A percentile compares a stretch with the other conserved stretches of the same genome.
Conservation (phyloP, 2,113 vertebrate genomes). For the Hiodon tergisus region DNA sequence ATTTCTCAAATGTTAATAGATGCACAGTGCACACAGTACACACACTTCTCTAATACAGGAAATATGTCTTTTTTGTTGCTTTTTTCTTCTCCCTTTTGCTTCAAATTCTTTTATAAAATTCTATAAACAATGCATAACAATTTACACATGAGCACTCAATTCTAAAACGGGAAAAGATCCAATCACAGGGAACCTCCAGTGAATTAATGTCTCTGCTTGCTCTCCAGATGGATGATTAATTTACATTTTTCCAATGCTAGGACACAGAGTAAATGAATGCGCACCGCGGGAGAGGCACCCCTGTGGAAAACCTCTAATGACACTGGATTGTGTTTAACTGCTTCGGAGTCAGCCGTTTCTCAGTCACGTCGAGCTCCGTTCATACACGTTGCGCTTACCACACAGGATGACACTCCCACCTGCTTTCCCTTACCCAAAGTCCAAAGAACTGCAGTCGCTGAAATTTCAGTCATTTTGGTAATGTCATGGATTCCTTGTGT, state of each 20-base stretch:
- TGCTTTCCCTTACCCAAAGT: too few species aligned
- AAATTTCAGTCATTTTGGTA: too few species aligned
- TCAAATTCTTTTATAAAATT: background rate
- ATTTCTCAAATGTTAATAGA: background rate
- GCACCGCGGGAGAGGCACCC: conserved; percentile 5
- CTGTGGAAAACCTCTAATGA: conserved; percentile 16
- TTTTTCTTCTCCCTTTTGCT: background rate
- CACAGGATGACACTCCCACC: too few species aligned
- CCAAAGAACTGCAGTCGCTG: too few species aligned
- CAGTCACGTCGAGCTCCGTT: background rate
- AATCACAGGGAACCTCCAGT: conserved; percentile 18
- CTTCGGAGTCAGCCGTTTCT: conserved; percentile 1
- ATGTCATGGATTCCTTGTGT: too few species aligned
- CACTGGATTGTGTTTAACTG: background rate
- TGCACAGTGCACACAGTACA: too few species aligned
- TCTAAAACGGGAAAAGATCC: conserved; percentile 10
- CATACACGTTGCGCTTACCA: background rate
- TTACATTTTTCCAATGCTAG: background rate
- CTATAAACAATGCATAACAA: background rate
- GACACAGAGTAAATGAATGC: conserved; percentile 19
- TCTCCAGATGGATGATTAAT: conserved; percentile 28
- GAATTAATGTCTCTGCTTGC: conserved; percentile 15
- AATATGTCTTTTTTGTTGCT: too few species aligned
- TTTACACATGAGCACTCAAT: background rate
- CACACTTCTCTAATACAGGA: too few species aligned